phyloP scores from a whole-genome alignment of 2,113 vertebrate species.

The Xiphorhynchus elegans region DNA sequence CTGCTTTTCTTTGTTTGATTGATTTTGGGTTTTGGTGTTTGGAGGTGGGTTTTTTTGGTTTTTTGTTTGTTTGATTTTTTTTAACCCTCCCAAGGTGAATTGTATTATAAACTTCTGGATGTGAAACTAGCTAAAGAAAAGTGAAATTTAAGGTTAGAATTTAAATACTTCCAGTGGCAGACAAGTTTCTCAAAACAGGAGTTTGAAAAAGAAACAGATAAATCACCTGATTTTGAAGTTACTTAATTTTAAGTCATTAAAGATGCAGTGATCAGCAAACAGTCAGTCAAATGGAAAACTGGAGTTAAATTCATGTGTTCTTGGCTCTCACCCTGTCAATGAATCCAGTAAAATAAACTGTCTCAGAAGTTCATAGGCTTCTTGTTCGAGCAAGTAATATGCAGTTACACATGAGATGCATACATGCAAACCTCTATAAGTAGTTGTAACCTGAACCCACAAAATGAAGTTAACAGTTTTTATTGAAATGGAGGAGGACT shows the following conservation, averaged over 20 bases:
- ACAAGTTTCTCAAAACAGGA: not conserved
- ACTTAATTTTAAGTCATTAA: not conserved
- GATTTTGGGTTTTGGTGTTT: no score
- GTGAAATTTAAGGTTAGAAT: not conserved
- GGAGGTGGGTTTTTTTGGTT: no score
- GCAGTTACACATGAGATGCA: not conserved
- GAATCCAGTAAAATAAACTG: not conserved
- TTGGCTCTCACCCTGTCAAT: not conserved
- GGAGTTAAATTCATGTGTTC: not conserved
- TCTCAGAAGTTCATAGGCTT: not conserved
- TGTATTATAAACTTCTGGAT: not conserved
- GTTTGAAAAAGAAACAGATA: not conserved
- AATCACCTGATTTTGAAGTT: not conserved
- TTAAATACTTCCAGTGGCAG: not conserved
- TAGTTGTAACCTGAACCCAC: not conserved
- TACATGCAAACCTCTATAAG: not conserved
- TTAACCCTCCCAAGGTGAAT: not conserved
- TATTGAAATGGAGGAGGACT: not conserved
- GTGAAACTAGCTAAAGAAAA: not conserved
- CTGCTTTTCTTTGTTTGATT: no score
- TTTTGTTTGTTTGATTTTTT: no score
- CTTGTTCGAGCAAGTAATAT: not conserved
- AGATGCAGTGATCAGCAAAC: not conserved
- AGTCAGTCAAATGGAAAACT: not conserved
- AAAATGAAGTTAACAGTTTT: not conserved